A percentile compares a stretch with the other conserved stretches of the same genome.
phyloP scores from a whole-genome alignment of 2,797 vertebrate species.

The Typhlichthys eigenmanni region DNA sequence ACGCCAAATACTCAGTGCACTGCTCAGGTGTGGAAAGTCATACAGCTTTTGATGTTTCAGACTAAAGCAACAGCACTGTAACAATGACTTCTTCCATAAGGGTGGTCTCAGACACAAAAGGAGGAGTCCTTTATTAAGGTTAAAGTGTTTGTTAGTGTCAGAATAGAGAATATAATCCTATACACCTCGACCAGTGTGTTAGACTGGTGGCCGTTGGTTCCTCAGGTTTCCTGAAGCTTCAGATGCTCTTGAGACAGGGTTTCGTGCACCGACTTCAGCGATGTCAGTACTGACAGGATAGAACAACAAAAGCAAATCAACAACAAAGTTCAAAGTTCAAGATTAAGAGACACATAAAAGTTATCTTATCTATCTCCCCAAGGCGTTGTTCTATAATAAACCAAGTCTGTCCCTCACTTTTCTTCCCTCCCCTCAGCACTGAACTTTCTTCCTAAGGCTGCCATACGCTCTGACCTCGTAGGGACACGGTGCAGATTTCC shows the following conservation, averaged over 20 bases:
- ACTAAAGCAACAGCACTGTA: no score
- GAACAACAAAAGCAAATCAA: no score
- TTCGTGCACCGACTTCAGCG: constrained; percentile 86
- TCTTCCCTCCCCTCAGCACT: background rate
- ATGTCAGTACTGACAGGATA: constrained; percentile 63
- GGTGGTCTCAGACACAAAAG: no score
- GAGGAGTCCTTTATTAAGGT: no score
- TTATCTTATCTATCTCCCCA: background rate
- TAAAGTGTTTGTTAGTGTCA: no score
- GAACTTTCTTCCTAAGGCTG: background rate
- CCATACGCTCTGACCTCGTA: constrained; percentile 78
- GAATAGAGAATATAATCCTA: no score
- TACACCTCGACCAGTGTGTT: constrained; percentile 63
- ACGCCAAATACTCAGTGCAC: no score
- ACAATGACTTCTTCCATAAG: no score
- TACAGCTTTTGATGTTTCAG: constrained; percentile 2
- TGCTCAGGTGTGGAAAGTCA: no score
- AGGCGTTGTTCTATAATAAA: background rate
- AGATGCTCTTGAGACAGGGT: constrained; percentile 80
- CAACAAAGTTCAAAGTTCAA: no score
- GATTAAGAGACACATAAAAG: no score
- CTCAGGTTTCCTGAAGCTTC: constrained; percentile 78
- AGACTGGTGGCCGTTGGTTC: constrained; percentile 58
- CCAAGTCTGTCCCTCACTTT: background rate
- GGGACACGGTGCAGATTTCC: constrained; percentile 87